Percentiles rank a stretch among this genome's conserved stretches.
Conservation (phyloP, 2,113 vertebrate species). For the Podarcis muralis region DNA sequence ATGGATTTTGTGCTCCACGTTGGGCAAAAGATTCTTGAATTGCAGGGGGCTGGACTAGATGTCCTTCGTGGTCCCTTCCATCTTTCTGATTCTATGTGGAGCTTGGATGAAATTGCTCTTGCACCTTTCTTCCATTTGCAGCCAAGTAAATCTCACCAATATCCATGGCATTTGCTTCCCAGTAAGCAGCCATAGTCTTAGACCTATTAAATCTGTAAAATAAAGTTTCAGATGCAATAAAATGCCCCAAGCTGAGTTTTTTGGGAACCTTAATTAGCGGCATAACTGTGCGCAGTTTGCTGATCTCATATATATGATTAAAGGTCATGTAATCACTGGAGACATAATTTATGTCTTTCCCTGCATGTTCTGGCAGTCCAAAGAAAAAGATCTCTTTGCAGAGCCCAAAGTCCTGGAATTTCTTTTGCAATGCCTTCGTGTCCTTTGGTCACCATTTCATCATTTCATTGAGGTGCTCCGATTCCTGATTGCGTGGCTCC, state of each 20-base stretch:
- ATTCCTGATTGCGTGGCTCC: conserved; percentile 5
- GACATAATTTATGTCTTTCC: conserved; percentile 12
- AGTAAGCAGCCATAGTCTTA: neutral
- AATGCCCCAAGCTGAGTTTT: conserved; percentile 22
- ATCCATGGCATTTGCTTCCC: neutral
- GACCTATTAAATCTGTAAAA: neutral
- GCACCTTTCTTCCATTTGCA: neutral
- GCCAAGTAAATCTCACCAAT: neutral
- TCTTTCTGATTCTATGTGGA: too few species aligned
- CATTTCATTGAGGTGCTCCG: conserved; percentile 35
- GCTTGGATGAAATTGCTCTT: neutral
- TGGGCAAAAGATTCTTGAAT: too few species aligned
- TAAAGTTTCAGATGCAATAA: conserved; percentile 9
- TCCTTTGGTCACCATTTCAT: conserved; percentile 50
- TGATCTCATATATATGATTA: conserved; percentile 18
- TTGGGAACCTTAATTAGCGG: conserved; percentile 43
- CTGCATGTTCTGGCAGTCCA: conserved; percentile 31
- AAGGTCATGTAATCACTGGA: conserved; percentile 25
- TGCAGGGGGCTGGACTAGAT: too few species aligned
- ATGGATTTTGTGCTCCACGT: too few species aligned
- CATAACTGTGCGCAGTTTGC: neutral
- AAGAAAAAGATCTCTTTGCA: conserved; percentile 31
- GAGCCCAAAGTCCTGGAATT: conserved; percentile 44
- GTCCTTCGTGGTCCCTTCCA: too few species aligned
- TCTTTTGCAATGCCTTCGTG: conserved; percentile 30